Percentiles rank a stretch among this genome's conserved stretches.
These are phyloP conservation scores for Oryzias celebensis DNA, from an alignment of 2,113 vertebrate genomes.

Conservation along the genomic window DNA sequence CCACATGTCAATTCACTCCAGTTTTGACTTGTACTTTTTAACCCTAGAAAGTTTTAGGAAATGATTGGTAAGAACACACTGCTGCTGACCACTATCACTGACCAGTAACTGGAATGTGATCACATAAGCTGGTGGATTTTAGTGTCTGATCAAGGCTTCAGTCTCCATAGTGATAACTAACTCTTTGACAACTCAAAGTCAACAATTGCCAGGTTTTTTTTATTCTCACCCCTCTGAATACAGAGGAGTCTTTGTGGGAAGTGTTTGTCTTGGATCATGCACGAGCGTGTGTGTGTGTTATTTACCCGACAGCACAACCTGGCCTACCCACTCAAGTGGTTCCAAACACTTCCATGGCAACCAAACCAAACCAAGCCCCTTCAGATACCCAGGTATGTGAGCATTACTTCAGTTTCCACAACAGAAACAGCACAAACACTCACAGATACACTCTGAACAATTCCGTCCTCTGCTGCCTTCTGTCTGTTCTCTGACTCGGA, in stretches of 20 bases:
- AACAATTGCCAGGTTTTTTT: constrained; percentile 29
- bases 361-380: constrained; percentile 58
- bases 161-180: constrained; percentile 39
- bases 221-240: constrained; percentile 20
- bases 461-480: constrained; percentile 24
- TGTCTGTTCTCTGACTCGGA: constrained; percentile 56
- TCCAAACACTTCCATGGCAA: constrained; percentile 72
- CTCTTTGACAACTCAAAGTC: constrained; percentile 45
- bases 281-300: constrained; percentile 27
- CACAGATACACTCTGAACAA: constrained; percentile 33
- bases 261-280: constrained; percentile 4
- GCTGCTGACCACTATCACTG: constrained; percentile 24
- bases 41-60: constrained; percentile 10
- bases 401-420: constrained; percentile 60
- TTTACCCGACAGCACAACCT: constrained; percentile 48
- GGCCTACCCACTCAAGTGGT: constrained; percentile 44
- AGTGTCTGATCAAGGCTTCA: constrained; percentile 43
- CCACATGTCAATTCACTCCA: constrained; percentile 65
- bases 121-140: constrained; percentile 48
- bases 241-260: not conserved
- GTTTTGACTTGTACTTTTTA: constrained; percentile 54
- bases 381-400: constrained; percentile 60
- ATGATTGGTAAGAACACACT: constrained; percentile 4
- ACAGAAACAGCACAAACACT: constrained; percentile 49
- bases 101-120: constrained; percentile 49